Base-by-base conservation (phyloP, 2,113 vertebrate species). In the Dryoscopus gambensis region DNA sequence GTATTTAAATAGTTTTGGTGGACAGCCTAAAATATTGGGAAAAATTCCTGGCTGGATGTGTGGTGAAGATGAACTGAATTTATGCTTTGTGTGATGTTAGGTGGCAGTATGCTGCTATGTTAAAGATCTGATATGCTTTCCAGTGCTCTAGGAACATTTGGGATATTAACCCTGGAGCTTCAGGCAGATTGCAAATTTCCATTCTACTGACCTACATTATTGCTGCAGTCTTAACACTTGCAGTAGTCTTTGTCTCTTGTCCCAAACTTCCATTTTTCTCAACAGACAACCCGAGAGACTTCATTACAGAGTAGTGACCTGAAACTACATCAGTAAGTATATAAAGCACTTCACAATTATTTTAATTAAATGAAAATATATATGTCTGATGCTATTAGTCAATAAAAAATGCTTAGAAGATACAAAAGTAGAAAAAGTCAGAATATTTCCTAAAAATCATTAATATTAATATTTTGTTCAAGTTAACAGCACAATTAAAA, bases 1-100 rank as follows among this genome's bases (percentile, higher is more conserved):
- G 5, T 1, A 3, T 47, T 68, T 35, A 57, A 49, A 42, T 11
- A 24, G 10, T 46, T 73, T 42, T 22, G 33, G 35, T 22, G 27
- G 24, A 57, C 18, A 76, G 42, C 12, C 57, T 76, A 44, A 84
- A 81, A 82, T 18, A 52, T 0, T 0, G 7, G 21, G 17, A 10
- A 42, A 77, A 68, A 49, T 23, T 89, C 25, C 53, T 53, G 50
- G 35, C 49, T 30, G 31, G 9, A 47, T 82, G 35, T 64, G 47
- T 7, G 4, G 13, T 49, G 35, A 70, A 73, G 50, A 86, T 8
- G 40, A 96, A 74, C 13, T 40, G 71, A 95, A 92, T 70, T 80
- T 67, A 80, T 52, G 33, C 70, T 65, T 85, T 63, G 4, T 59
- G 59, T 52, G 90, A 94, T 92, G 95, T 96, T 96, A 96, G 95